Base-by-base conservation (phyloP, 2,113 vertebrate genomes). In the Tilapia sparmanii region DNA sequence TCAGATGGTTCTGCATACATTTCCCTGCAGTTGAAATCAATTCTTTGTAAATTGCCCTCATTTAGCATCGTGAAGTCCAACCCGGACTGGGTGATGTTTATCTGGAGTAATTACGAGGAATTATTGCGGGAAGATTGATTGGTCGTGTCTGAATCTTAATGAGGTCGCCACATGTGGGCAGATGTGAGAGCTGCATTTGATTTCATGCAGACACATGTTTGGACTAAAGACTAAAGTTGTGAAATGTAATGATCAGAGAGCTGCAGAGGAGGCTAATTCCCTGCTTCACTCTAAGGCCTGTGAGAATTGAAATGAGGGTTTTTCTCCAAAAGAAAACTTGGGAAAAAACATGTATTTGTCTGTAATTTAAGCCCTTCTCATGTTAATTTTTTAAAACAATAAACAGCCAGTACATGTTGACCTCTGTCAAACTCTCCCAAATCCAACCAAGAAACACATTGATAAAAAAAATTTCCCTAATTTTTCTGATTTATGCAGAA, bases 1-100 rank as follows among this genome's bases (percentile, higher is more conserved):
- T 93, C 81, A 7, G n/a, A 38, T 42, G 42, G 81, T 81, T 92
- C 79, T 91, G 94, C 89, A 90, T 95, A 90, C 89, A 68, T 92
- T 94, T 87, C 80, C 86, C 85, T 71, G 19, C 79, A 84, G 85
- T 86, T 76, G 54, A 87, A 90, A 95, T 96, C 92, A 92, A 95
- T 95, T 87, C 87, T 52, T 45, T 6, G 88, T 88, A 95, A 97
- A 97, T 96, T 95, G 93, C 81, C 91, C 92, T 94, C 94, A 96
- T 96, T 96, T 93, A 95, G 87, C 94, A 95, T 79, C 38, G 53
- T 78, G 94, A 93, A 86, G 90, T 71, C 40, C 80, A 81, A 73
- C 18, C 86, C 57, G 8, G 87, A 86, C 79, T 19, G 86, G 11
- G 73, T 54, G 93, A 95, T 96, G 93, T 90, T 95, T 96, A 96